Conservation (phyloP, 2,888 invertebrate species). For the Choristoneura rosaceana region DNA sequence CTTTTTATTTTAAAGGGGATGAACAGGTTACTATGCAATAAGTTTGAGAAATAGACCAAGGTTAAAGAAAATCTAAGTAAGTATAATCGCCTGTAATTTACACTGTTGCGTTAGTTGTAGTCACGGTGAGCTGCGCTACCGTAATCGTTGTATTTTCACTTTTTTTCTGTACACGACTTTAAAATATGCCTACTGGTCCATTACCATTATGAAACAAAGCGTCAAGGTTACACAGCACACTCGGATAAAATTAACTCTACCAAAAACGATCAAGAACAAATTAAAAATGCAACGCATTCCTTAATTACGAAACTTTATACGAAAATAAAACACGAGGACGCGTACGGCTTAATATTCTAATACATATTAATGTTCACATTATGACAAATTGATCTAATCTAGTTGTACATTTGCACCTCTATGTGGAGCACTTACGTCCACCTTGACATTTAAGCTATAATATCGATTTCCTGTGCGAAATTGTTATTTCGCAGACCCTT, state of each 20-base stretch:
- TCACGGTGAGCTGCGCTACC: slow-evolving; percentile 59
- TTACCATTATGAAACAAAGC: slow-evolving; percentile 34
- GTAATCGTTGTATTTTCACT: slow-evolving; percentile 63
- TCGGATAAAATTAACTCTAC: slow-evolving; percentile 27
- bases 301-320: slow-evolving; percentile 9
- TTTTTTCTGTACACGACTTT: slow-evolving; percentile 57
- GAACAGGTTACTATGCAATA: too few species aligned
- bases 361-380: slow-evolving; percentile 18
- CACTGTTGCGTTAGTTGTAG: slow-evolving; percentile 48
- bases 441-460: slow-evolving; percentile 53
- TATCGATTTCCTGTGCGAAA: slow-evolving; percentile 32
- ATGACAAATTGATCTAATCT: slow-evolving; percentile 35
- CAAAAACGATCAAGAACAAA: slow-evolving; percentile 22
- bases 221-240: slow-evolving; percentile 49
- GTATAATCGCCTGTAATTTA: slow-evolving; percentile 25
- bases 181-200: slow-evolving; percentile 56
- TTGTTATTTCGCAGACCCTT: slow-evolving; percentile 23
- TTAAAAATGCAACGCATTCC: slow-evolving; percentile 8
- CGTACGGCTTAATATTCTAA: neutral
- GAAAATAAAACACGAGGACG: slow-evolving; percentile 1
- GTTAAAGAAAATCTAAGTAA: neutral
- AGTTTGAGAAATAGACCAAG: too few species aligned
- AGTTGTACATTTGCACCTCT: slow-evolving; percentile 32
- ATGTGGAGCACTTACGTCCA: slow-evolving; percentile 47
- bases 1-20: too few species aligned